Conservation (phyloP, 2,797 vertebrate species). For the Rhinoraja longicauda region DNA sequence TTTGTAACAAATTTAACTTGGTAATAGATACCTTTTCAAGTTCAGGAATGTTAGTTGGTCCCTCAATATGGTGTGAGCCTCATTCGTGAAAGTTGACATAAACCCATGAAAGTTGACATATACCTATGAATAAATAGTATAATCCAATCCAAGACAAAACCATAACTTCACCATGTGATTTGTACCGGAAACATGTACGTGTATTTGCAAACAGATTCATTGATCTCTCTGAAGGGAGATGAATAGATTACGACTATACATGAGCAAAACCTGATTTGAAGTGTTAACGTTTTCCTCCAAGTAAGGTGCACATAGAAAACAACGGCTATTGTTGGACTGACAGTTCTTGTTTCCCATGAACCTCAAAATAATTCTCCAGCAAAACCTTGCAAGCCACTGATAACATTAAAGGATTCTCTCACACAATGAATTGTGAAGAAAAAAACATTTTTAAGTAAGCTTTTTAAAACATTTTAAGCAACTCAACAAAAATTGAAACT, state of each 20-base stretch:
- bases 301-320: background rate
- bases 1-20: background rate
- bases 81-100: background rate
- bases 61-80: background rate
- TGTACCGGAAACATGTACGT: background rate
- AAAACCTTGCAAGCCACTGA: too few relatives aligned
- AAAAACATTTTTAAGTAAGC: too few relatives aligned
- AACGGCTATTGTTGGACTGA: background rate
- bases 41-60: background rate
- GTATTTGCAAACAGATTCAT: background rate
- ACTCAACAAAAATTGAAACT: too few relatives aligned
- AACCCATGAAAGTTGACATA: background rate
- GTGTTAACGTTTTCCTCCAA: background rate
- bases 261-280: background rate
- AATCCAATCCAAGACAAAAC: background rate
- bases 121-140: background rate
- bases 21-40: background rate
- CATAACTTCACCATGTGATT: background rate
- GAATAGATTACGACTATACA: background rate
- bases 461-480: too few relatives aligned
- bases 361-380: too few relatives aligned
- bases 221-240: background rate
- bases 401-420: too few relatives aligned
- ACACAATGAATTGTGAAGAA: too few relatives aligned
- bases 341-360: too few relatives aligned